These are phyloP conservation scores for Uloborus diversus DNA, from an alignment of 1,140 invertebrate species.

Conservation along the genomic window DNA sequence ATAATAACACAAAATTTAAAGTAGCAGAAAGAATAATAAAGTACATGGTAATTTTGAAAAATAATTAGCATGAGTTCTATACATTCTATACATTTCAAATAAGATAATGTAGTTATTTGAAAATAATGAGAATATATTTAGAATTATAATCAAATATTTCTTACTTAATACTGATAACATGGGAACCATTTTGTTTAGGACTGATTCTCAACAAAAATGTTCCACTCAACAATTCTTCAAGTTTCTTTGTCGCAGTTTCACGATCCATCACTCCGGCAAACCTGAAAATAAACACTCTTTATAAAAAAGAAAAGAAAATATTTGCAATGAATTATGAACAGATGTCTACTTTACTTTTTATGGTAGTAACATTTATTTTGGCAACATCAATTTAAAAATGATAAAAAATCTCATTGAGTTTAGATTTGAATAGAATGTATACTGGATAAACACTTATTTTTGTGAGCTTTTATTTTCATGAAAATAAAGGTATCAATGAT, in stretches of 20 bases:
- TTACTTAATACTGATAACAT: constrained; percentile 90
- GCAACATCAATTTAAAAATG: neutral
- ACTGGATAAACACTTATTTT: too few relatives aligned
- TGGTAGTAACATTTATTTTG: neutral
- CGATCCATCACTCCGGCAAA: constrained; percentile 66
- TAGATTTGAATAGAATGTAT: too few relatives aligned
- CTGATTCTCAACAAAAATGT: constrained; percentile 88
- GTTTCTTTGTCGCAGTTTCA: constrained; percentile 77
- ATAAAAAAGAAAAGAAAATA: neutral
- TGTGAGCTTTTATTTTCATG: too few relatives aligned
- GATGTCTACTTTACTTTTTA: neutral
- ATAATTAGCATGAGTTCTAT: too few relatives aligned
- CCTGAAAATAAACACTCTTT: constrained; percentile 7
- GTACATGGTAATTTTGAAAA: too few relatives aligned
- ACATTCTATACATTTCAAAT: too few relatives aligned
- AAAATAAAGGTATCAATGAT: too few relatives aligned
- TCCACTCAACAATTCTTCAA: constrained; percentile 83
- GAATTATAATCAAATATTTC: too few relatives aligned
- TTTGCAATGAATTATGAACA: neutral
- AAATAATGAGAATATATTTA: too few relatives aligned
- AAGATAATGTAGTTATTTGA: too few relatives aligned
- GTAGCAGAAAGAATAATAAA: too few relatives aligned
- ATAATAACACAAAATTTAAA: too few relatives aligned
- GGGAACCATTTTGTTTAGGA: constrained; percentile 69
- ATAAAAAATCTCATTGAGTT: neutral